Evolutionary conservation across 2,888 invertebrate species (phyloP).

Genomic region (Sarcophaga variegata): DNA sequence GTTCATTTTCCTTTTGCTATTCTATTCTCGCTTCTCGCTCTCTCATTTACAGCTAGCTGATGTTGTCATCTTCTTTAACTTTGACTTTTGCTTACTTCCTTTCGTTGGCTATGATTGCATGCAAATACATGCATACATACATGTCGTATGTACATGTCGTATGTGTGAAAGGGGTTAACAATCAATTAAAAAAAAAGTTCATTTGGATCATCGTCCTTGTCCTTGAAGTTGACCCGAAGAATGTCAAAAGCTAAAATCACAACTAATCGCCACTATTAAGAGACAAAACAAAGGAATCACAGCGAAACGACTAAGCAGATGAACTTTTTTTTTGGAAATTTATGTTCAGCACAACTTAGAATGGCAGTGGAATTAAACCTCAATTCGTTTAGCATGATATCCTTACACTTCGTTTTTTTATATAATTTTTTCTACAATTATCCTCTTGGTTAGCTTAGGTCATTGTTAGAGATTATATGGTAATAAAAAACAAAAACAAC

Average conservation of each 20-base stretch:
- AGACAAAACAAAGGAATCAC: neutral
- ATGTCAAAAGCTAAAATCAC: slow-evolving; percentile 8
- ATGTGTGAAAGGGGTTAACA: slow-evolving; percentile 43
- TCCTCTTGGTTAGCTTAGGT: neutral
- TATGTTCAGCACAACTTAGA: neutral
- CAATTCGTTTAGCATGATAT: neutral
- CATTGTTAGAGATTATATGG: neutral
- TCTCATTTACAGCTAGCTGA: slow-evolving; percentile 15
- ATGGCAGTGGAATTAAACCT: neutral
- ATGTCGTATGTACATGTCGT: neutral
- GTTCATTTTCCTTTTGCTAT: slow-evolving; percentile 53
- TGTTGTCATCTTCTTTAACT: slow-evolving; percentile 50
- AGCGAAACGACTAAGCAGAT: neutral
- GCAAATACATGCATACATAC: neutral
- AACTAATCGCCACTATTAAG: slow-evolving; percentile 1
- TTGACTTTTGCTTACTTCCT: slow-evolving; percentile 28
- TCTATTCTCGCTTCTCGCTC: slow-evolving; percentile 27
- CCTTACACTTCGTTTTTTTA: neutral
- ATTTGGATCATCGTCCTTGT: slow-evolving; percentile 26
- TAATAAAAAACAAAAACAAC: neutral
- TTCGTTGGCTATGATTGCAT: neutral
- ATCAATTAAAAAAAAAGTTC: slow-evolving; percentile 37
- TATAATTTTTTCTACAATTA: neutral
- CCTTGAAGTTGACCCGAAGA: slow-evolving; percentile 40
- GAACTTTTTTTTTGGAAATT: neutral